Percentiles rank a stretch among this genome's conserved stretches.
Conservation (phyloP, 2,888 invertebrate genomes). For the Drosophila engyochracea region DNA sequence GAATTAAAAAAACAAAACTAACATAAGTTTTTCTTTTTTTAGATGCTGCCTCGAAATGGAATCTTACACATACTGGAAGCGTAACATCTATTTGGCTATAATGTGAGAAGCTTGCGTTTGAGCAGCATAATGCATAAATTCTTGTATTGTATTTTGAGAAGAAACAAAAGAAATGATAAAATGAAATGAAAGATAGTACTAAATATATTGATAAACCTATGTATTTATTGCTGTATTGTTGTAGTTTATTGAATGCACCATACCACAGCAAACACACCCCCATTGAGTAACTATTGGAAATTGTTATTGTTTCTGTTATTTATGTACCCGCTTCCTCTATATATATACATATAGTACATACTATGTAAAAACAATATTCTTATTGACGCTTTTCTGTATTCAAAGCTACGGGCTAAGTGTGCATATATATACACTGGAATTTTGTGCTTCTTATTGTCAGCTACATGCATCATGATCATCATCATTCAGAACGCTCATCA, state of each 20-base stretch:
- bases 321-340: constrained; percentile 21
- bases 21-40: constrained; percentile 67
- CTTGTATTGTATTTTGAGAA: constrained; percentile 58
- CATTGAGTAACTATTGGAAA: constrained; percentile 40
- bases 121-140: constrained; percentile 38
- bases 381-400: constrained; percentile 40
- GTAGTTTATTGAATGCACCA: constrained; percentile 62
- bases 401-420: constrained; percentile 35
- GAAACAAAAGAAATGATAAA: constrained; percentile 39
- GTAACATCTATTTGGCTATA: constrained; percentile 13
- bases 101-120: constrained; percentile 34
- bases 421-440: constrained; percentile 24
- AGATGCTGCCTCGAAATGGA: constrained; percentile 45
- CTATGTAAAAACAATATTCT: constrained; percentile 29
- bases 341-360: constrained; percentile 33
- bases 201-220: constrained; percentile 64
- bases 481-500: constrained; percentile 15
- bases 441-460: constrained; percentile 39
- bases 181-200: constrained; percentile 33
- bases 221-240: constrained; percentile 73
- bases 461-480: constrained; percentile 22
- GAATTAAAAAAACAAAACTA: constrained; percentile 48
- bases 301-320: constrained; percentile 41
- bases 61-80: constrained; percentile 1
- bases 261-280: constrained; percentile 36